phyloP scores from a whole-genome alignment of 2,113 vertebrate species.

The Leiothrix lutea region DNA sequence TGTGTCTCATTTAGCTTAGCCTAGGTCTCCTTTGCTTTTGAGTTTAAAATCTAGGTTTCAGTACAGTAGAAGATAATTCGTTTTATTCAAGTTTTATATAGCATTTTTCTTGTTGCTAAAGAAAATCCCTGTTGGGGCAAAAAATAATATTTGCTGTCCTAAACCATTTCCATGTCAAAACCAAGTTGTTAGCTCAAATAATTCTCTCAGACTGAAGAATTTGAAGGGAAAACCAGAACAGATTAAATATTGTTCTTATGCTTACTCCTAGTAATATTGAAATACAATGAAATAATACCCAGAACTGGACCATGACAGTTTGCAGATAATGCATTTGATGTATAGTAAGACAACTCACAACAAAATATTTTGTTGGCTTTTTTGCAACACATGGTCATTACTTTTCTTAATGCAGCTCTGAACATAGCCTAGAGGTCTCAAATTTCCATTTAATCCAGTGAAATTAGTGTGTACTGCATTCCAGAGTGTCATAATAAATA shows the following conservation, averaged over 20 bases:
- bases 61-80: neutral
- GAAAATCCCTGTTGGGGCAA: neutral
- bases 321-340: neutral
- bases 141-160: neutral
- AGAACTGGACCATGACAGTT: neutral
- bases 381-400: neutral
- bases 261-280: neutral
- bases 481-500: neutral
- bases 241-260: neutral
- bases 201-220: neutral
- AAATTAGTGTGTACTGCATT: neutral
- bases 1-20: neutral
- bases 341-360: neutral
- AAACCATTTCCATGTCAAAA: neutral
- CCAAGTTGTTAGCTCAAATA: neutral
- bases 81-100: neutral
- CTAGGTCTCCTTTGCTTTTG: neutral
- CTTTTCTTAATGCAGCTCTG: neutral
- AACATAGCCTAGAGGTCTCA: neutral
- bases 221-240: neutral
- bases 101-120: neutral
- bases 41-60: neutral
- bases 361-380: neutral
- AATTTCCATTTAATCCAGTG: neutral
- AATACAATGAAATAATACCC: neutral